These are phyloP conservation scores for Festucalex cinctus DNA, from an alignment of 2,113 vertebrate species.

Conservation along the genomic window DNA sequence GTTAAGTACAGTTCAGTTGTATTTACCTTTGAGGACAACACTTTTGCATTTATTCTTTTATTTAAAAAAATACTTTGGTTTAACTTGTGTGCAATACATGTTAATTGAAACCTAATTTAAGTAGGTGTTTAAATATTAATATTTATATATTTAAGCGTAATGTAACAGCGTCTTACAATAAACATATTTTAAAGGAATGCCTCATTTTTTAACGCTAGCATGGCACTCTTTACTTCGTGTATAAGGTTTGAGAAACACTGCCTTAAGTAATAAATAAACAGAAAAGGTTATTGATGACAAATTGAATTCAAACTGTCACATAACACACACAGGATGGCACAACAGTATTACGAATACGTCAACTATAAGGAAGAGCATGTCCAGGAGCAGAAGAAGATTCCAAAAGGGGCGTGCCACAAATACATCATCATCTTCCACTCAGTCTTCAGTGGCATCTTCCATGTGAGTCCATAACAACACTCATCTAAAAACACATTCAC, in stretches of 20 bases:
- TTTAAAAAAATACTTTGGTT: too few species aligned
- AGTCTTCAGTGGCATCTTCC: slow-evolving; percentile 83
- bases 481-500: background rate
- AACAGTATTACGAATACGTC: slow-evolving; percentile 89
- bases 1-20: too few species aligned
- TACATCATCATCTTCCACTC: slow-evolving; percentile 87
- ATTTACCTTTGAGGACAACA: too few species aligned
- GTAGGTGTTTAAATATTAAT: too few species aligned
- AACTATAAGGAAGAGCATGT: slow-evolving; percentile 87
- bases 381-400: slow-evolving; percentile 75
- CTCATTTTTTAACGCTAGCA: too few species aligned
- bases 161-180: too few species aligned
- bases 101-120: too few species aligned
- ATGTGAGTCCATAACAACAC: slow-evolving; percentile 72
- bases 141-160: too few species aligned
- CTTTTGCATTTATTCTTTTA: too few species aligned
- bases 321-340: slow-evolving; percentile 79
- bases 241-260: background rate
- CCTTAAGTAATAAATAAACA: background rate
- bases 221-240: background rate
- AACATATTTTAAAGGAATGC: too few species aligned
- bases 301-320: background rate
- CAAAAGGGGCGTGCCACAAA: slow-evolving; percentile 76
- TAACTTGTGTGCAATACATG: too few species aligned
- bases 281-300: background rate